Evolutionary conservation across 2,888 invertebrate species (phyloP).

Genomic region (Yponomeuta plumbellus): DNA sequence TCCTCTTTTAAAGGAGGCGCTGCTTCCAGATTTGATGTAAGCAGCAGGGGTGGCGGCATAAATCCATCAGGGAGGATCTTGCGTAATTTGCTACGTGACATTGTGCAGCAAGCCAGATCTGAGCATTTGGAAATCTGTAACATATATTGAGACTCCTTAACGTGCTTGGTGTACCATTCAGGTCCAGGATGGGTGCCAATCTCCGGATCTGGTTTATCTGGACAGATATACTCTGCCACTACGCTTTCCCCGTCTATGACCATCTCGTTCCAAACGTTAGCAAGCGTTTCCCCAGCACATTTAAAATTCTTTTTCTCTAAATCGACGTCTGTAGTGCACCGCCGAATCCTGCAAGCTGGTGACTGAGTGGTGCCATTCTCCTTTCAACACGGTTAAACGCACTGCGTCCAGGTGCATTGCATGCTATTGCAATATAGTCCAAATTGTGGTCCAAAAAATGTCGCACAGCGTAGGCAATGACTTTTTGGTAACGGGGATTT

Average conservation of each 20-base stretch:
- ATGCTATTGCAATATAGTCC: slow-evolving; percentile 32
- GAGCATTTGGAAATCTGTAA: slow-evolving; percentile 20
- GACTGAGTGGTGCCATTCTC: slow-evolving; percentile 27
- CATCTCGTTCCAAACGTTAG: slow-evolving; percentile 14
- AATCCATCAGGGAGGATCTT: slow-evolving; percentile 20
- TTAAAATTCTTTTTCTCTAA: not conserved
- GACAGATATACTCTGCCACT: slow-evolving; percentile 15
- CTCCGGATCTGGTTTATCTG: slow-evolving; percentile 14
- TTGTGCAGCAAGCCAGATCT: slow-evolving; percentile 16
- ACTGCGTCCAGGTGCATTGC: slow-evolving; percentile 41
- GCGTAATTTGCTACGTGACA: slow-evolving; percentile 19
- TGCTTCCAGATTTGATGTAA: slow-evolving; percentile 22
- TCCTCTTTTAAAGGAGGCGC: slow-evolving; percentile 22
- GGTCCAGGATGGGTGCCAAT: slow-evolving; percentile 13
- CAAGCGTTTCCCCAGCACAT: slow-evolving; percentile 13
- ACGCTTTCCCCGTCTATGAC: slow-evolving; percentile 14
- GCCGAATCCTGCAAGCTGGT: slow-evolving; percentile 21
- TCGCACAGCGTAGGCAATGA: slow-evolving; percentile 23
- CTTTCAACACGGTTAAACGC: slow-evolving; percentile 25
- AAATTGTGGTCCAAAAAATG: slow-evolving; percentile 23
- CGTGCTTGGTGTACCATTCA: slow-evolving; percentile 19
- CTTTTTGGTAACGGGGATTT: slow-evolving; percentile 23
- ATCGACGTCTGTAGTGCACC: too few species aligned
- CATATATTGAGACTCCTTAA: slow-evolving; percentile 18
- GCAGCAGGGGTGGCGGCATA: slow-evolving; percentile 22